These are phyloP conservation scores for Gibbula magus DNA, from an alignment of 2,888 invertebrate species.

Conservation along the genomic window DNA sequence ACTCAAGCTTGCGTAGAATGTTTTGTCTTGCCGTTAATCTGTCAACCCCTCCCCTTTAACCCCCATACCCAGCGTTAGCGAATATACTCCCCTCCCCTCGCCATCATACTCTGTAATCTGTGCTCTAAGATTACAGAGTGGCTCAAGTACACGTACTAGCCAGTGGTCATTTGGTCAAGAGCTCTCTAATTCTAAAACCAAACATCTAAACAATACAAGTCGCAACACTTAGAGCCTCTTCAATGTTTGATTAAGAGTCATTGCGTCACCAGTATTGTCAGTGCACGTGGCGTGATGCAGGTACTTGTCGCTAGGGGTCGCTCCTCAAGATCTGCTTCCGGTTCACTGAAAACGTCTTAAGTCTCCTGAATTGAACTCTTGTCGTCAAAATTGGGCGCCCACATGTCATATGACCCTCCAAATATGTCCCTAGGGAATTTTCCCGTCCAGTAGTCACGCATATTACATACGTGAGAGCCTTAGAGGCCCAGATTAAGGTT, in stretches of 20 bases:
- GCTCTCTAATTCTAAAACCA: conserved; percentile 1
- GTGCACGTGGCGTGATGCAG: conserved; percentile 1
- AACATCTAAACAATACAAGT: background rate
- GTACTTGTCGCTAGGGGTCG: background rate
- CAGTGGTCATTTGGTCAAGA: conserved; percentile 9
- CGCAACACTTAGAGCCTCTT: background rate
- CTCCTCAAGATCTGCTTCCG: background rate
- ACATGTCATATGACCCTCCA: conserved; percentile 6
- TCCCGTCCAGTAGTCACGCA: background rate
- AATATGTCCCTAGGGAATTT: background rate
- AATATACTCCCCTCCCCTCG: background rate
- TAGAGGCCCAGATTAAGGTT: background rate
- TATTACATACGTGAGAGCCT: background rate
- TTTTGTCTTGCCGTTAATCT: too few relatives aligned
- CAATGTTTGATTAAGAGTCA: background rate
- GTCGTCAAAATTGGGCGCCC: background rate
- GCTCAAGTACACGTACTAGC: background rate
- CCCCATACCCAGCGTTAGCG: background rate
- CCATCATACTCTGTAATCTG: background rate
- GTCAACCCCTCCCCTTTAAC: too few relatives aligned
- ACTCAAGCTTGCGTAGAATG: too few relatives aligned
- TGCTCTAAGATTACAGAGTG: background rate
- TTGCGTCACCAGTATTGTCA: background rate
- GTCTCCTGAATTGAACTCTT: background rate
- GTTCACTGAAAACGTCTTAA: background rate